Base-by-base conservation (phyloP, 2,797 vertebrate genomes). In the Pangasius djambal region DNA sequence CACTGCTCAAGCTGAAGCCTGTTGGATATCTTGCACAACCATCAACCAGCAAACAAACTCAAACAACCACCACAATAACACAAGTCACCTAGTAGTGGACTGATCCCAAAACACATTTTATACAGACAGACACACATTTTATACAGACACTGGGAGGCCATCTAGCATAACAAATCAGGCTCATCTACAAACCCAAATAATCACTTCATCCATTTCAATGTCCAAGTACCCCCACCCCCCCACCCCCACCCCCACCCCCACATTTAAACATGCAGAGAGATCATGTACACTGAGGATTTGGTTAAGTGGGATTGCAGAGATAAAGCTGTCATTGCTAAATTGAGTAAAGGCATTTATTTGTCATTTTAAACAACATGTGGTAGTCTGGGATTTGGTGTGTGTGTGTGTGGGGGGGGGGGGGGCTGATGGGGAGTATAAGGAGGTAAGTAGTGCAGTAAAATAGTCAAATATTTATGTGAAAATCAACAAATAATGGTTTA, bases 1-100 rank as follows among this genome's bases (percentile, higher is more conserved):
- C 18, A 69, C 2, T 70, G 44, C 63, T 85, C 63, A 85, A 34
- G 63, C 63, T 69, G 52, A 70, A n/a, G 83, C 63, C 83, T 69
- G 63, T 34, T 50, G 40, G 44, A 84, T n/a, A 44, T 69, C 63
- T 50, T 50, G 18, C 61, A 83, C 81, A 83, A 63, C 57, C 34
- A 61, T 13, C 20, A 9, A 31, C 15, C 50, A n/a, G 77, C 16
- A 16, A 65, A 48, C 22, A 20, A n/a, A 8, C 22, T 59, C 31
- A 34, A 82, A 37, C 79, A 37, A 59, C 57, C 20, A 83, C 37
- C 34, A 52, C 37, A 83, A 83, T 65, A 37, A 59, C 37, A 61
- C 61, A 52, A 34, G n/a, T 52, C 65, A 52, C n/a, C 28, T 13
- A 85, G 63, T 22, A 12, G 6, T 34, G 15, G 0, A 50, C 8